phyloP scores from a whole-genome alignment of 2,113 vertebrate species.

The Dicaeum eximium region DNA sequence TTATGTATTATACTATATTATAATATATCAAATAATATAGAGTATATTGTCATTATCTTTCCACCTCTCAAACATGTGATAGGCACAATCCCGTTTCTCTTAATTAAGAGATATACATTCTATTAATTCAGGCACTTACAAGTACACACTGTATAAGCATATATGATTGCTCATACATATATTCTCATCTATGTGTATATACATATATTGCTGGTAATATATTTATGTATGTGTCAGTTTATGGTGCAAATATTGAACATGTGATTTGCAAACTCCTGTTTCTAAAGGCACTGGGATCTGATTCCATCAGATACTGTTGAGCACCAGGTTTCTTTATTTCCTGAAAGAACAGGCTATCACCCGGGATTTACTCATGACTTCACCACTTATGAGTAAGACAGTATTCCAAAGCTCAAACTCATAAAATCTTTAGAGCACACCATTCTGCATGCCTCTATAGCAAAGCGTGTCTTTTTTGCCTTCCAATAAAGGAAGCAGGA shows the following conservation, averaged over 20 bases:
- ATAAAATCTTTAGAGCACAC: not conserved
- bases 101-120: not conserved
- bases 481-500: not conserved
- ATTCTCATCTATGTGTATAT: not conserved
- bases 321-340: not conserved
- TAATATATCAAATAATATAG: not conserved
- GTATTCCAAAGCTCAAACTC: conserved; percentile 35
- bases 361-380: not conserved
- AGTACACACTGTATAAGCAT: not conserved
- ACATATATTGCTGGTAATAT: not conserved
- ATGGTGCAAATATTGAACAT: not conserved
- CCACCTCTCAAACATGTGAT: not conserved
- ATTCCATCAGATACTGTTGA: not conserved
- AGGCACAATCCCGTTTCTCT: not conserved
- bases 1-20: not conserved
- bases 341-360: not conserved
- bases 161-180: not conserved
- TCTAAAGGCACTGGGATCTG: not conserved
- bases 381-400: not conserved
- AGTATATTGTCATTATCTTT: not conserved
- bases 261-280: not conserved
- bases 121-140: not conserved
- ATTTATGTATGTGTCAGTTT: not conserved
- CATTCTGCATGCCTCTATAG: not conserved
- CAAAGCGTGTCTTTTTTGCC: not conserved